phyloP scores from a whole-genome alignment of 1,140 invertebrate species.

The Anagrus nilaparvatae region DNA sequence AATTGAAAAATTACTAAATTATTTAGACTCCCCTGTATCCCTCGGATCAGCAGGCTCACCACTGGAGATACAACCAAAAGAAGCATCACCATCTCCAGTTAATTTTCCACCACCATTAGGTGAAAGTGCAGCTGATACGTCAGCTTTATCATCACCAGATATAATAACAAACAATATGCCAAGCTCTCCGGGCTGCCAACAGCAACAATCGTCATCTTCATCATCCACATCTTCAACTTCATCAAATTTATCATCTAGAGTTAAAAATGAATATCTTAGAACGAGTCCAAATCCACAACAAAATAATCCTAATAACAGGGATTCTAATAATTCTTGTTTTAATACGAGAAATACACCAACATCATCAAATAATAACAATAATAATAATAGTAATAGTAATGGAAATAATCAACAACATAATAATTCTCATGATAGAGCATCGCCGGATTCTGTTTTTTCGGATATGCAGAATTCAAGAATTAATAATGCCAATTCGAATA shows the following conservation, averaged over 20 bases:
- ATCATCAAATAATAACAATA: conserved; percentile 30
- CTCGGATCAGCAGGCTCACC: conserved; percentile 41
- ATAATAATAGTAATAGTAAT: conserved; percentile 16
- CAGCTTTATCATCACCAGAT: conserved; percentile 78
- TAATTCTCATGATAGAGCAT: conserved; percentile 32
- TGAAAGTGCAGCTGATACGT: conserved; percentile 83
- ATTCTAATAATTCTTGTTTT: conserved; percentile 9
- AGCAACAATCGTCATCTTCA: no score
- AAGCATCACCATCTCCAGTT: conserved; percentile 38
- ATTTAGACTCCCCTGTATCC: conserved; percentile 42
- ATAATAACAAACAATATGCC: conserved; percentile 68
- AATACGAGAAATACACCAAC: conserved; percentile 20
- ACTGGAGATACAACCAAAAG: conserved; percentile 36
- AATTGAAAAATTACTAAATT: conserved; percentile 14
- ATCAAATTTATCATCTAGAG: conserved; percentile 42
- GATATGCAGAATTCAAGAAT: conserved; percentile 32
- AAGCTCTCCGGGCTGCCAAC: conserved; percentile 51
- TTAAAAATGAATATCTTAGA: conserved; percentile 40
- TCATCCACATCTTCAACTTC: no score
- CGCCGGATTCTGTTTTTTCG: conserved; percentile 40
- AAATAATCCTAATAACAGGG: conserved; percentile 14
- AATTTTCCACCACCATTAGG: conserved; percentile 53
- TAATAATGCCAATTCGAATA: conserved; percentile 25
- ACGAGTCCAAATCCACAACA: conserved; percentile 30
- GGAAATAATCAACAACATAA: no score